Conservation (phyloP, 2,888 invertebrate genomes). For the Seira musarum region DNA sequence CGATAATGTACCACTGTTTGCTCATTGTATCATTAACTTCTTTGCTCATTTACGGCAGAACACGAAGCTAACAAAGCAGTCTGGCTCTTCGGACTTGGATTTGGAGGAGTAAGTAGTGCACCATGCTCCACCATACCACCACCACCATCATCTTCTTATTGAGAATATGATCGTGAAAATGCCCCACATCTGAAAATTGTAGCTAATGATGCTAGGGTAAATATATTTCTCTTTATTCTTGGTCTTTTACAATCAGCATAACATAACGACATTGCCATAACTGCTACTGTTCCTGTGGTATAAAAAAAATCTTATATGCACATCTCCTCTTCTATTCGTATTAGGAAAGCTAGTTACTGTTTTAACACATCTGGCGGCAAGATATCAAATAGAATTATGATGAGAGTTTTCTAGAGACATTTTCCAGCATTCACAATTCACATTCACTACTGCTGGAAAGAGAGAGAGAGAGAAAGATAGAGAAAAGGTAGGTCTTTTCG, state of each 20-base stretch:
- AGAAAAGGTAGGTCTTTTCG: slow-evolving; percentile 40
- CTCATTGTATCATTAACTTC: slow-evolving; percentile 55
- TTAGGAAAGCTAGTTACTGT: slow-evolving; percentile 23
- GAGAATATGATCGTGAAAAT: not conserved
- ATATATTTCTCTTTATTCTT: not conserved
- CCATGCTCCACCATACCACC: not conserved
- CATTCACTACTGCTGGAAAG: not conserved
- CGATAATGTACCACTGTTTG: slow-evolving; percentile 49
- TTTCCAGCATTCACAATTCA: not conserved
- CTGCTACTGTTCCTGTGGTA: not conserved
- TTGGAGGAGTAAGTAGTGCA: not conserved
- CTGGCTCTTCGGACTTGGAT: not conserved
- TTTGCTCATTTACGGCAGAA: slow-evolving; percentile 41
- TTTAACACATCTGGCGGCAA: slow-evolving; percentile 56
- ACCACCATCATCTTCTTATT: not conserved
- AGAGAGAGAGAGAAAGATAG: not conserved
- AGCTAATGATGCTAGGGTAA: slow-evolving; percentile 36
- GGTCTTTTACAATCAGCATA: not conserved
- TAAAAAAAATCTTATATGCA: slow-evolving; percentile 9
- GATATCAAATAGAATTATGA: slow-evolving; percentile 58
- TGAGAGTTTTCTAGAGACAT: slow-evolving; percentile 46
- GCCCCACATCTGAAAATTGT: too few relatives aligned
- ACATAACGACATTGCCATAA: slow-evolving; percentile 18
- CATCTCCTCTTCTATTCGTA: slow-evolving; percentile 6
- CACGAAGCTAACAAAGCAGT: slow-evolving; percentile 29